phyloP scores from a whole-genome alignment of 1,140 invertebrate species.

The Drosophila punjabiensis region DNA sequence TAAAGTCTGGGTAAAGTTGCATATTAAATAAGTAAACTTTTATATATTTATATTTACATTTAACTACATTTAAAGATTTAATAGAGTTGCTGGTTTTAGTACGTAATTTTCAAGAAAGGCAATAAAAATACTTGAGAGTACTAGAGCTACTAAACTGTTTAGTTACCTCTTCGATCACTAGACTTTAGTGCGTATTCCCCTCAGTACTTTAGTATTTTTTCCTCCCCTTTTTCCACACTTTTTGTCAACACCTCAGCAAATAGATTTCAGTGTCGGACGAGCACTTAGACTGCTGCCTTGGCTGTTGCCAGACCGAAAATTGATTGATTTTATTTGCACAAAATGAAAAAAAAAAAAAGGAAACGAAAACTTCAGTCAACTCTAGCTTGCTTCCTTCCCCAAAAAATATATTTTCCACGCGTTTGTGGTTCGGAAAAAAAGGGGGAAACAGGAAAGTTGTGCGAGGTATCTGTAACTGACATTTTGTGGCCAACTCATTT shows the following conservation, averaged over 20 bases:
- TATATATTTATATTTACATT: neutral
- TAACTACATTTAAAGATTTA: neutral
- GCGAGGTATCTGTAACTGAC: conserved; percentile 57
- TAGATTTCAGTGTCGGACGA: conserved; percentile 75
- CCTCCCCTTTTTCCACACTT: conserved; percentile 11
- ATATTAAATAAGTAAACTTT: neutral
- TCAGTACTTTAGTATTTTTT: neutral
- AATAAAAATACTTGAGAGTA: neutral
- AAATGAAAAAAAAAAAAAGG: conserved; percentile 10
- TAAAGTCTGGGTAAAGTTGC: neutral
- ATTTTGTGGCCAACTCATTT: conserved; percentile 82
- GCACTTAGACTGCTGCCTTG: conserved; percentile 64
- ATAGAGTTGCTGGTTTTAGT: neutral
- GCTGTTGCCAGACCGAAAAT: conserved; percentile 61
- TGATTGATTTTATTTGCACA: conserved; percentile 82
- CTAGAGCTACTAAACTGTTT: neutral
- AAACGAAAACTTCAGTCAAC: conserved; percentile 25
- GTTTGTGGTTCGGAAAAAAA: conserved; percentile 46
- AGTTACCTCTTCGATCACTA: neutral
- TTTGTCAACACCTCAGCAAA: conserved; percentile 76
- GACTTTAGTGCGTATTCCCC: neutral
- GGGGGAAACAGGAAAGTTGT: neutral
- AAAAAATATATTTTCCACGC: conserved; percentile 46
- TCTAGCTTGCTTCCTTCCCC: conserved; percentile 1
- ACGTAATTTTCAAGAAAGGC: neutral